Evolutionary conservation across 2,888 invertebrate genomes (phyloP).

Genomic region (Dichetophora obliterata): DNA sequence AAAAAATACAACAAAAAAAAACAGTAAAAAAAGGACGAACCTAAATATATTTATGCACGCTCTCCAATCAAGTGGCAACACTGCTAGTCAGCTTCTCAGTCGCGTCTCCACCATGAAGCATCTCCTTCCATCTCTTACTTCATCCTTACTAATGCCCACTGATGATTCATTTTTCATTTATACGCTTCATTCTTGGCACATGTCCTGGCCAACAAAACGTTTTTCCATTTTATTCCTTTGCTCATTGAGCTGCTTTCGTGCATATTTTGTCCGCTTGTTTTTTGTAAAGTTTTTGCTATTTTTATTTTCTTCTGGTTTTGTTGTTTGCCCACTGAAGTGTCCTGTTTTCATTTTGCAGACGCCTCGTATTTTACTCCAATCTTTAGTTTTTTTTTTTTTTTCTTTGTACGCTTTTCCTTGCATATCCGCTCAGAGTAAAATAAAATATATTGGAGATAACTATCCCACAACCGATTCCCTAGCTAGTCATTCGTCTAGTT

Average conservation of each 20-base stretch:
- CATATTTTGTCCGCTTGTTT: not conserved
- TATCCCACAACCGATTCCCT: slow-evolving; percentile 12
- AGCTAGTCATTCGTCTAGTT: slow-evolving; percentile 4
- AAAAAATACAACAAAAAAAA: too few relatives aligned
- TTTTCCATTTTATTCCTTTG: not conserved
- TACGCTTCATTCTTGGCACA: slow-evolving; percentile 35
- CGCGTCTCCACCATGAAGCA: not conserved
- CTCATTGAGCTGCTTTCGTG: not conserved
- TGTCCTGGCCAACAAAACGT: slow-evolving; percentile 23
- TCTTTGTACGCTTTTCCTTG: not conserved
- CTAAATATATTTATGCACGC: not conserved
- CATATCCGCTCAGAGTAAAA: not conserved
- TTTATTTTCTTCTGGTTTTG: not conserved
- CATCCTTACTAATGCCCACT: slow-evolving; percentile 10
- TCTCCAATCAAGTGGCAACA: not conserved
- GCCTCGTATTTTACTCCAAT: not conserved
- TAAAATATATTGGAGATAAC: not conserved
- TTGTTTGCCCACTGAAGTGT: slow-evolving; percentile 21
- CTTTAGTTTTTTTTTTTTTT: not conserved
- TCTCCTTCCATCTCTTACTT: too few relatives aligned
- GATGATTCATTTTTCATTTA: slow-evolving; percentile 43
- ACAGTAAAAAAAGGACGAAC: not conserved
- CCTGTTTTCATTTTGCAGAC: slow-evolving; percentile 34
- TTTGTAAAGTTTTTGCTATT: not conserved
- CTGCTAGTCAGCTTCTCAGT: not conserved